Evolutionary conservation across 2,888 invertebrate species (phyloP).

Genomic region (Erannis defoliaria): DNA sequence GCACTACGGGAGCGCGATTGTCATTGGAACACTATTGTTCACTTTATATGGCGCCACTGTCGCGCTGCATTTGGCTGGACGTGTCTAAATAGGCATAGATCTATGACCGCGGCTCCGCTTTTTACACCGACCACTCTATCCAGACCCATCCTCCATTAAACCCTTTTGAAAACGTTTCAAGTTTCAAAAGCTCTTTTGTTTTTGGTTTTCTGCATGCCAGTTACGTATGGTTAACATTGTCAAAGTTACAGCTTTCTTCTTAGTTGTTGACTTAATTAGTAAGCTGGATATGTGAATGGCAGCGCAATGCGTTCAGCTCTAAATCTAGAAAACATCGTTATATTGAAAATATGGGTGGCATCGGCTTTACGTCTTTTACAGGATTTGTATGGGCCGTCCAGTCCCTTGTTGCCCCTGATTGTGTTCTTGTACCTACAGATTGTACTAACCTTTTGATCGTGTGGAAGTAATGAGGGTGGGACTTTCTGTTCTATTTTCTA

Average conservation of each 20-base stretch:
- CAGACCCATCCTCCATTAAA: slow-evolving; percentile 47
- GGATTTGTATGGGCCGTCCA: slow-evolving; percentile 59
- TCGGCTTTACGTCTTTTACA: slow-evolving; percentile 56
- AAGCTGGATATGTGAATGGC: slow-evolving; percentile 86
- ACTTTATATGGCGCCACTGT: slow-evolving; percentile 83
- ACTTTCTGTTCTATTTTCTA: too few species aligned
- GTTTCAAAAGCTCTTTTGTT: slow-evolving; percentile 52
- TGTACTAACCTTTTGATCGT: slow-evolving; percentile 24
- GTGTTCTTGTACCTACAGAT: slow-evolving; percentile 41
- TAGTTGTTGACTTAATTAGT: slow-evolving; percentile 84
- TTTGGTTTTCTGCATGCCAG: slow-evolving; percentile 63
- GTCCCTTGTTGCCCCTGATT: slow-evolving; percentile 55
- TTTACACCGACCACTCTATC: slow-evolving; percentile 60
- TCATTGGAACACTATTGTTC: slow-evolving; percentile 82
- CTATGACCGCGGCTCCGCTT: slow-evolving; percentile 80
- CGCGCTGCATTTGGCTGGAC: slow-evolving; percentile 72
- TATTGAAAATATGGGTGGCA: slow-evolving; percentile 81
- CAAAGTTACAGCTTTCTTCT: slow-evolving; percentile 85
- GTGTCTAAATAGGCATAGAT: slow-evolving; percentile 83
- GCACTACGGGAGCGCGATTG: slow-evolving; percentile 71
- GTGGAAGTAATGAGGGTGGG: too few species aligned
- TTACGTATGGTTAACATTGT: slow-evolving; percentile 85
- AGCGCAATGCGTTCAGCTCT: slow-evolving; percentile 79
- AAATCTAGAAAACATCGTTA: slow-evolving; percentile 81
- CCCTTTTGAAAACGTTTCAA: slow-evolving; percentile 7